Evolutionary conservation across 2,888 invertebrate genomes (phyloP).

Genomic region (Stegophylla sp.): DNA sequence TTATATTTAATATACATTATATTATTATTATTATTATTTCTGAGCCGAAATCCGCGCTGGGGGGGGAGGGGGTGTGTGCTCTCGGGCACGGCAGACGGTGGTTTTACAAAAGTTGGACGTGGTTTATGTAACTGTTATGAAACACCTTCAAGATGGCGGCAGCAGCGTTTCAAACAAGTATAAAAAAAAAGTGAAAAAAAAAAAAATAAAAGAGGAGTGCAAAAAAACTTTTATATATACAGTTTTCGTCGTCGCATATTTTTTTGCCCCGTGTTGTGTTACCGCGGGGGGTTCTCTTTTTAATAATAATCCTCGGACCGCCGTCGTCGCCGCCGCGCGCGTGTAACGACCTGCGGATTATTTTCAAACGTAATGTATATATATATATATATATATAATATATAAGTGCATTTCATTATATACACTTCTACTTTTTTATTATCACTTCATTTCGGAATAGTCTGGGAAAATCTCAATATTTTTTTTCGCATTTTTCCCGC

Average conservation of each 20-base stretch:
- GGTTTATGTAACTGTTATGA: slow-evolving; percentile 59
- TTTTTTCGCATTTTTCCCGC: too few species aligned
- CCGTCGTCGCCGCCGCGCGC: slow-evolving; percentile 16
- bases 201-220: slow-evolving; percentile 1
- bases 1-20: slow-evolving; percentile 59
- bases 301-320: slow-evolving; percentile 57
- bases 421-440: too few species aligned
- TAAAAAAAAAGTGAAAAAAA: neutral
- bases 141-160: slow-evolving; percentile 59
- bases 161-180: slow-evolving; percentile 44
- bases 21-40: slow-evolving; percentile 59
- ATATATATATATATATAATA: too few species aligned
- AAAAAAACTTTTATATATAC: slow-evolving; percentile 39
- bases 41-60: slow-evolving; percentile 47
- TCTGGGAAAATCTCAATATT: too few species aligned
- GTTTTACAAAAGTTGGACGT: slow-evolving; percentile 58
- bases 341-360: slow-evolving; percentile 49
- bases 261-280: slow-evolving; percentile 15
- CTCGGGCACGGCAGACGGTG: slow-evolving; percentile 9
- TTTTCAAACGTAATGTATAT: slow-evolving; percentile 26
- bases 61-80: neutral
- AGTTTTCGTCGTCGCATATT: slow-evolving; percentile 9
- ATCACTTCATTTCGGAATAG: too few species aligned
- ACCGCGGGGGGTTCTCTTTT: slow-evolving; percentile 41
- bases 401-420: too few species aligned